Conservation (phyloP, 2,888 invertebrate genomes). For the Strigamia crassipes region DNA sequence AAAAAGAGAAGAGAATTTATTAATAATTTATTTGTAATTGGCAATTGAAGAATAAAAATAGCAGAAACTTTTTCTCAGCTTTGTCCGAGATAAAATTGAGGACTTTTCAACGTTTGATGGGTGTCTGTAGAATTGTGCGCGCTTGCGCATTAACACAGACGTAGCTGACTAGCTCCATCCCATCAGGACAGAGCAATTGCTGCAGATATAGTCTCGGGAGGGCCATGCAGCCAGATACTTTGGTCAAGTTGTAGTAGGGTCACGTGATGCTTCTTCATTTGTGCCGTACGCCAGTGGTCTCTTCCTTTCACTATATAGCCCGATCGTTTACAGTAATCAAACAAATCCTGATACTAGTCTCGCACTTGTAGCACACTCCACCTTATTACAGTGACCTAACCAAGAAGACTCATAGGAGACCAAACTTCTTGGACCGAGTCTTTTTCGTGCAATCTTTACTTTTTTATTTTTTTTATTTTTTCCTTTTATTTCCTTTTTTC, state of each 20-base stretch:
- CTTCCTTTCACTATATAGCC: constrained; percentile 33
- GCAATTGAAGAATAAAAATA: constrained; percentile 5
- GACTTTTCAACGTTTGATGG: constrained; percentile 36
- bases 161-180: constrained; percentile 14
- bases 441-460: background rate
- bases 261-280: constrained; percentile 42
- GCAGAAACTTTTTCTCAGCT: background rate
- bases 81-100: constrained; percentile 27
- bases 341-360: constrained; percentile 40
- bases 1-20: background rate
- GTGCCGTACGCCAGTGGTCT: constrained; percentile 40
- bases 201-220: constrained; percentile 40
- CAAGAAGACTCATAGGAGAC: constrained; percentile 37
- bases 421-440: background rate
- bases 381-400: constrained; percentile 19
- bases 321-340: constrained; percentile 42
- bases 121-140: constrained; percentile 32
- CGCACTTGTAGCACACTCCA: constrained; percentile 38
- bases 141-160: constrained; percentile 34
- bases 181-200: constrained; percentile 42
- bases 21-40: background rate
- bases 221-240: constrained; percentile 39
- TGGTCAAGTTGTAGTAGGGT: constrained; percentile 40
- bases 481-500: background rate
- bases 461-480: background rate